Conservation (phyloP, 2,113 vertebrate genomes). For the Microtus oregoni region DNA sequence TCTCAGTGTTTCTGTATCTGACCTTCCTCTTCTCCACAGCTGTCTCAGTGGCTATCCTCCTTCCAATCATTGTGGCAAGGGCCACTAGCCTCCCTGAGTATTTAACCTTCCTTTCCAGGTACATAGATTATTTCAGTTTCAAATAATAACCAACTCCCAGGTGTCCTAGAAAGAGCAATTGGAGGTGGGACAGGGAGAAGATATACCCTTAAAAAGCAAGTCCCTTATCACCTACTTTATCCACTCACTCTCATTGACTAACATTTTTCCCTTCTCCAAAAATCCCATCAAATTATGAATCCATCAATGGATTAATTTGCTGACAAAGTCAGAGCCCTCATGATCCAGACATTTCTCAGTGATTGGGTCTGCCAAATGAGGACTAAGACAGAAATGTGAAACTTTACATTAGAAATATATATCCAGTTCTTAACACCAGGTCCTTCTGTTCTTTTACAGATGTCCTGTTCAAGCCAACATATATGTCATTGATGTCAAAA, state of each 20-base stretch:
- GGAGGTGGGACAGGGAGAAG: too few relatives aligned
- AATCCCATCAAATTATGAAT: background rate
- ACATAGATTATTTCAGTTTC: background rate
- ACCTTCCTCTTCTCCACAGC: background rate
- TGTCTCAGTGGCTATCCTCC: background rate
- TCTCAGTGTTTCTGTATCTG: background rate
- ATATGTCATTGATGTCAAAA: background rate
- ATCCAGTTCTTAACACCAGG: background rate
- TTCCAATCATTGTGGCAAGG: too few relatives aligned
- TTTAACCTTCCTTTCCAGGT: background rate
- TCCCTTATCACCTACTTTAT: background rate
- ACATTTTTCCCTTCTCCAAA: background rate
- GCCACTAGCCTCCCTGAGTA: background rate
- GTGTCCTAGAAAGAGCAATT: too few relatives aligned
- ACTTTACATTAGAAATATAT: background rate
- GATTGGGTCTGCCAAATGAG: background rate
- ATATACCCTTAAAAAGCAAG: background rate
- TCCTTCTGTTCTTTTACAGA: conserved; percentile 50
- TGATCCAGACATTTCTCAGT: background rate
- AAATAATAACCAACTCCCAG: background rate
- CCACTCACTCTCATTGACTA: background rate
- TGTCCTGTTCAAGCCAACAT: background rate
- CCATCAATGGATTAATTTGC: background rate
- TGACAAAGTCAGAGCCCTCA: background rate
- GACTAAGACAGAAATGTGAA: background rate